These are phyloP conservation scores for Anodontia alba DNA, from an alignment of 2,888 invertebrate genomes.

Conservation along the genomic window DNA sequence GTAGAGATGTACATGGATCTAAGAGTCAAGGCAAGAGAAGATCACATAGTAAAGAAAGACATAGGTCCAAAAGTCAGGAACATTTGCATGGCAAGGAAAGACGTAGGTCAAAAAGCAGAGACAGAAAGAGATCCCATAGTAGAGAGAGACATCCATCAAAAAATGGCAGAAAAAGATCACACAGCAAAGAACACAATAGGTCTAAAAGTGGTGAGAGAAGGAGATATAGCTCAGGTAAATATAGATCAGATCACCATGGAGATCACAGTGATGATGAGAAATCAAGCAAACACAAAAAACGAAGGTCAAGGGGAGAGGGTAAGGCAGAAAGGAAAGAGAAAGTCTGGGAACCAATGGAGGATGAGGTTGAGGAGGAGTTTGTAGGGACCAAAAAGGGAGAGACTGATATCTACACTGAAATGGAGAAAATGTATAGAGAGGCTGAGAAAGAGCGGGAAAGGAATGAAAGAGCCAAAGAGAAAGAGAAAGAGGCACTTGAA, in stretches of 20 bases:
- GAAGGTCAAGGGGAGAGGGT: constrained; percentile 51
- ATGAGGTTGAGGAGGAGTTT: constrained; percentile 65
- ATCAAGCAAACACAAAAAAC: constrained; percentile 34
- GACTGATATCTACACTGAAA: constrained; percentile 25
- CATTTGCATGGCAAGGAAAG: background rate
- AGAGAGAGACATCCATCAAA: constrained; percentile 14
- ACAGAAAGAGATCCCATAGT: constrained; percentile 29
- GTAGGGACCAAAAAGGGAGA: constrained; percentile 37
- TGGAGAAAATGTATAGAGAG: constrained; percentile 32
- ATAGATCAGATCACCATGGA: constrained; percentile 39
- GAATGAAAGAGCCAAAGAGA: constrained; percentile 37
- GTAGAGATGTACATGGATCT: background rate
- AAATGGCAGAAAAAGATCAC: constrained; percentile 25
- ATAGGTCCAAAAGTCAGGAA: background rate
- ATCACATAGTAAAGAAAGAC: background rate
- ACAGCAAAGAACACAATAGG: constrained; percentile 18
- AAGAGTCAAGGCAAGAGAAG: background rate
- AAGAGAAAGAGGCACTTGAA: constrained; percentile 47
- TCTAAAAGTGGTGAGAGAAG: constrained; percentile 36
- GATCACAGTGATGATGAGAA: constrained; percentile 47
- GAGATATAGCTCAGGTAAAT: constrained; percentile 54
- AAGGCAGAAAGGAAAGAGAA: constrained; percentile 54
- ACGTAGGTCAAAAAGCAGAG: constrained; percentile 15
- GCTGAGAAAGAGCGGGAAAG: constrained; percentile 24
- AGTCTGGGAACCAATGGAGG: constrained; percentile 64